Conservation (phyloP, 2,888 invertebrate genomes). For the Quadroppia sp. region DNA sequence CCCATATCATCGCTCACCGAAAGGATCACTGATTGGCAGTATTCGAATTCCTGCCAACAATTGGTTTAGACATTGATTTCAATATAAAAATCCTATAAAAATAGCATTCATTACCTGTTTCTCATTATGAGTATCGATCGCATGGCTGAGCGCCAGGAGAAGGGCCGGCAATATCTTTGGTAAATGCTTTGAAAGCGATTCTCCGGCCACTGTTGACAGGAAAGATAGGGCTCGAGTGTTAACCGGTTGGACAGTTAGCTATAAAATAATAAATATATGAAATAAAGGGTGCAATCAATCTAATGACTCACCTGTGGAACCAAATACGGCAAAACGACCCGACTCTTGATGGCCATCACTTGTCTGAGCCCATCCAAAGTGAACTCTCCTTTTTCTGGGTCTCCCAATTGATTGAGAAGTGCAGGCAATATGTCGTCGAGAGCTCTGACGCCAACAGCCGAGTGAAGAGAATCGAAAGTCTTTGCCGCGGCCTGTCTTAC, state of each 20-base stretch:
- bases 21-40: conserved; percentile 86
- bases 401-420: conserved; percentile 74
- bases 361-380: conserved; percentile 90
- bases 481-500: conserved; percentile 89
- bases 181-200: conserved; percentile 82
- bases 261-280: conserved; percentile 51
- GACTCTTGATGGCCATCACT: conserved; percentile 93
- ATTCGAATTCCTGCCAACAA: conserved; percentile 67
- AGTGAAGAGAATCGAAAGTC: conserved; percentile 93
- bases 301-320: conserved; percentile 63
- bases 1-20: conserved; percentile 79
- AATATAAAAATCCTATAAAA: not conserved
- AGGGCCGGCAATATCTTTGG: conserved; percentile 88
- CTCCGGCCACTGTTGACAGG: conserved; percentile 88
- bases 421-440: conserved; percentile 93
- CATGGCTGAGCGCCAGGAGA: conserved; percentile 67
- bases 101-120: conserved; percentile 50
- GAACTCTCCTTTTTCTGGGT: conserved; percentile 74
- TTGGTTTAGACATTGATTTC: conserved; percentile 12
- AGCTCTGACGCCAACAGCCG: conserved; percentile 85
- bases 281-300: not conserved
- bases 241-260: conserved; percentile 79
- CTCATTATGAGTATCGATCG: conserved; percentile 59
- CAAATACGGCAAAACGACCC: conserved; percentile 90
- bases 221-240: conserved; percentile 91